Evolutionary conservation across 2,888 invertebrate genomes (phyloP), one percentile per base, ranked within the genome.

Genomic region (Prenolepis imparis): DNA sequence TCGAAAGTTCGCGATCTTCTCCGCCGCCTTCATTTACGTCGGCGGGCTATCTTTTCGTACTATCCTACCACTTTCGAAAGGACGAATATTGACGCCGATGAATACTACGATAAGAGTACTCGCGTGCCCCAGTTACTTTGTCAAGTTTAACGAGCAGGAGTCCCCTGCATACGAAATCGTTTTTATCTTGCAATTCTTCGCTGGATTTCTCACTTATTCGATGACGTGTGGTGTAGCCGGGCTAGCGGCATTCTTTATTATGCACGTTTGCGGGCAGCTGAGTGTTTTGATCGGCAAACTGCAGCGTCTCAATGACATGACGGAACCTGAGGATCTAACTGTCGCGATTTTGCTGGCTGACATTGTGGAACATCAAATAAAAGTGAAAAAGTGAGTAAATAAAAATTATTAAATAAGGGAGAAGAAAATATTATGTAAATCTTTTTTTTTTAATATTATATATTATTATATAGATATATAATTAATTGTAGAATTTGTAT

Each of bases 261-360:
- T 92, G 84, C 93, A 93, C 52, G 87, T 88, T 8, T 92, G 91
- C 39, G 91, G 91, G n/a, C 91, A 88, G 63, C 9, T 89, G 39
- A 64, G 21, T 11, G 67, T 87, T 12, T 15, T 87, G 48, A 59
- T 68, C 3, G 18, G 64, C 9, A 83, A 82, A 8, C 59, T 87
- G 21, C 63, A 72, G 15, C 9, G 0, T 0, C 28, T 87, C 1
- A 63, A 61, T 8, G 24, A 67, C 2, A 44, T 48, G 3, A 0
- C 12, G 3, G 9, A 66, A 1, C 4, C 68, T 5, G 12, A 59
- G 0, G 83, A 75, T 0, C 4, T 1, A 0, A 11, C 9, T 6
- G 39, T 88, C 6, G 44, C 78, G 2, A 24, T 12, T 36, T 70
- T 41, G 9, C 21, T 88, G n/a, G 59, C 39, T 4, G 72, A 78